Percentiles rank a stretch among this genome's conserved stretches.
Evolutionary conservation across 1,140 invertebrate genomes (phyloP).

Genomic region (Hesperophylax magnus): DNA sequence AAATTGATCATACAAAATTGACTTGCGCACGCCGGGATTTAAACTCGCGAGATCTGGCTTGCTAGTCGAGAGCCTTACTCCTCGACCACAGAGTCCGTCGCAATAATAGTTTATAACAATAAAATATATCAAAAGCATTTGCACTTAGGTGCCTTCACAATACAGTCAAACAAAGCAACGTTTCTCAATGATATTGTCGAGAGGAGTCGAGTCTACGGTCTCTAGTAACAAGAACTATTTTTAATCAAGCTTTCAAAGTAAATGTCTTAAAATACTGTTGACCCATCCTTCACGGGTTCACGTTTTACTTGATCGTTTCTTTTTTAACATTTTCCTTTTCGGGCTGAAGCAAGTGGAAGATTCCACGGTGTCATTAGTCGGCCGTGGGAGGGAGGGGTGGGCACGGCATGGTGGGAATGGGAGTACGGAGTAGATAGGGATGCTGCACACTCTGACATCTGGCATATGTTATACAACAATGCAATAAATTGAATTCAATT

Average conservation of each 20-base stretch:
- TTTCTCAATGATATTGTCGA: too few relatives aligned
- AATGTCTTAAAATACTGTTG: neutral
- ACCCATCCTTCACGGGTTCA: neutral
- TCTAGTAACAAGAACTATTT: neutral
- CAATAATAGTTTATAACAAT: too few relatives aligned
- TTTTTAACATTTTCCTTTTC: neutral
- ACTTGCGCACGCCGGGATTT: too few relatives aligned
- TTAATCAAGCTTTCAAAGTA: neutral
- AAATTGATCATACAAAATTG: too few relatives aligned
- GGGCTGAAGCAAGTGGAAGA: conserved; percentile 33
- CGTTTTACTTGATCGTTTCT: neutral
- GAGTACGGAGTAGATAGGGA: neutral
- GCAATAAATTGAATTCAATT: too few relatives aligned
- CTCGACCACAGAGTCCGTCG: too few relatives aligned
- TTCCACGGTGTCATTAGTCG: conserved; percentile 24
- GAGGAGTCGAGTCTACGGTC: too few relatives aligned
- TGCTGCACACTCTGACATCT: conserved; percentile 22
- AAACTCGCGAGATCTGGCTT: too few relatives aligned
- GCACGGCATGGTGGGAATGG: neutral
- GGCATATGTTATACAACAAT: neutral
- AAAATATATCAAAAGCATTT: too few relatives aligned
- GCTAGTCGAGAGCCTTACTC: too few relatives aligned
- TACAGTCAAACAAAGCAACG: too few relatives aligned
- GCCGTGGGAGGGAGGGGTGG: neutral
- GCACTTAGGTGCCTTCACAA: too few relatives aligned